Base-by-base conservation (phyloP, 2,113 vertebrate species). In the Fukomys damarensis region DNA sequence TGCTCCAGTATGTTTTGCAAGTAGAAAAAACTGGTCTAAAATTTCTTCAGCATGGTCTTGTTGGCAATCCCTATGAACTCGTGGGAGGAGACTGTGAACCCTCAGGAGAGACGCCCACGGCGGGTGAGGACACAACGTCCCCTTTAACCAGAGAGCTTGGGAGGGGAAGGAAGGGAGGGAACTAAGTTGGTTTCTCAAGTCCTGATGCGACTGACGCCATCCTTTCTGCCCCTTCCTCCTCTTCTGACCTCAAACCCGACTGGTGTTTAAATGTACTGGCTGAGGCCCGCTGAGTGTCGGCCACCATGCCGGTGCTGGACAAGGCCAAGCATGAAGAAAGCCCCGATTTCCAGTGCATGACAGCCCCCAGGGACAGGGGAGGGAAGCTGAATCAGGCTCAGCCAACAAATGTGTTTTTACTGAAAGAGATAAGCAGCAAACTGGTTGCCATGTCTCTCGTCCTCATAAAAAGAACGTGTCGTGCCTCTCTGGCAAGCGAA, bases 281-380 rank as follows among this genome's bases (percentile, higher is more conserved):
- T 22, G 56, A 63, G 46, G 22, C 22, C 89, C 81, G 1, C 41
- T n/a, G 32, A 32, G 17, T 58, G 4, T 56, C 38, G 59, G 76
- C 38, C 5, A 24, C 28, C 19, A 8, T 1, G 56, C 20, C 41
- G 12, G 19, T 19, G 17, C 6, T 22, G 52, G 32, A 20, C 4
- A 14, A 9, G 0, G 10, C n/a, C n/a, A n/a, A n/a, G 35, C 20
- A 5, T 8, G 16, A 46, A 17, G 0, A 35, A 46, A 65, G 3
- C 9, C 20, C 38, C 22, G 22, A 35, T 28, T 82, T 46, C 46
- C 9, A 93, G 17, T 8, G 4, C 14, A 2, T 26, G 9, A 0
- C 4, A 43, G 4, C 20, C 38, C n/a, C 1, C 35, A 12, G 61
- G 38, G 35, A 20, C 32, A 8, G 0, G 26, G 49, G 70, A 56